These are phyloP conservation scores for Antheraea mylitta DNA, from an alignment of 1,140 invertebrate species.

Conservation along the genomic window DNA sequence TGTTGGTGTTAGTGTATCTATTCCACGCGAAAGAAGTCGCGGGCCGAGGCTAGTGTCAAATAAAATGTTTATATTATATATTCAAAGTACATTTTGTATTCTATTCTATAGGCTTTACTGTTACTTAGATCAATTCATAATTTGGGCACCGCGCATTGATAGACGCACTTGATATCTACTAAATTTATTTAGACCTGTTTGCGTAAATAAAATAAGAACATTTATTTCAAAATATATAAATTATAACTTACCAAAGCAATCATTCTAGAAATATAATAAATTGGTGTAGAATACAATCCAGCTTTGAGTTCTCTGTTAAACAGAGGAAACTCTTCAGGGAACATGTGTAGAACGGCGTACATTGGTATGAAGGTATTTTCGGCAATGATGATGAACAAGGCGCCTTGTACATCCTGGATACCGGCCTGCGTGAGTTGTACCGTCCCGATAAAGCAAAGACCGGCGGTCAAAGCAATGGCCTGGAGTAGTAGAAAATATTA, in stretches of 20 bases:
- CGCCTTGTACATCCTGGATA: slow-evolving; percentile 90
- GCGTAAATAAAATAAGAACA: too few species aligned
- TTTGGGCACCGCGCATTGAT: too few species aligned
- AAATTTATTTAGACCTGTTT: too few species aligned
- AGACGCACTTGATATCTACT: too few species aligned
- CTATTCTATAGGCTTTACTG: too few species aligned
- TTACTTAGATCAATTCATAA: too few species aligned
- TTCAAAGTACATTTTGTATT: too few species aligned
- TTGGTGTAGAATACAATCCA: slow-evolving; percentile 85
- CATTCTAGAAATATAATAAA: slow-evolving; percentile 88
- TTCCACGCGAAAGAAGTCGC: too few species aligned
- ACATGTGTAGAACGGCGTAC: slow-evolving; percentile 89
- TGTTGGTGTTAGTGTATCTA: too few species aligned
- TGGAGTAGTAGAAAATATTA: slow-evolving; percentile 48
- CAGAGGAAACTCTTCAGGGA: slow-evolving; percentile 88
- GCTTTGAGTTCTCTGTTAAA: slow-evolving; percentile 88
- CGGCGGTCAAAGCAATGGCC: slow-evolving; percentile 87
- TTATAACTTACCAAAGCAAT: slow-evolving; percentile 84
- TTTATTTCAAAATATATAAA: neutral
- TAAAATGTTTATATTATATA: too few species aligned
- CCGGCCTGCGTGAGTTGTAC: slow-evolving; percentile 85
- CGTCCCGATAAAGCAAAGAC: slow-evolving; percentile 88
- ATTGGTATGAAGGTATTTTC: slow-evolving; percentile 94
- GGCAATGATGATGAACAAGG: slow-evolving; percentile 89
- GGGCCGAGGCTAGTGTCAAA: too few species aligned